phyloP scores from a whole-genome alignment of 2,113 vertebrate genomes.

The Rhagologus leucostigma region DNA sequence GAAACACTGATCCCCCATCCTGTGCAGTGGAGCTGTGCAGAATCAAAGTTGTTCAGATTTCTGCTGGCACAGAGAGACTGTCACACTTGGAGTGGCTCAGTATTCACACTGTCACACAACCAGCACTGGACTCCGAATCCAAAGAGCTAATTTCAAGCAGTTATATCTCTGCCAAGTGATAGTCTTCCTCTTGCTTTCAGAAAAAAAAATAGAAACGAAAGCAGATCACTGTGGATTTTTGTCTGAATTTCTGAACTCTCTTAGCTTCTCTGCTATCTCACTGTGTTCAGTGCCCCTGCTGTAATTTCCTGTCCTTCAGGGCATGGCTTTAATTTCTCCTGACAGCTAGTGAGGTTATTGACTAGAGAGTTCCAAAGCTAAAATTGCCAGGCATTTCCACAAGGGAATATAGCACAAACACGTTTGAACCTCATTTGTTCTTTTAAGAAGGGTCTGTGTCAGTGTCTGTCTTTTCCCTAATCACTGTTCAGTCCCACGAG shows the following conservation, averaged over 20 bases:
- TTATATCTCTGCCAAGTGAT: background rate
- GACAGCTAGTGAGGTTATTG: slow-evolving; percentile 9
- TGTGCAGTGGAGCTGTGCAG: background rate
- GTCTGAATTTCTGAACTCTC: background rate
- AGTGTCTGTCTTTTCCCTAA: background rate
- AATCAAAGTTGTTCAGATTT: background rate
- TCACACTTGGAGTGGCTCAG: background rate
- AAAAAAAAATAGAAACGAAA: background rate
- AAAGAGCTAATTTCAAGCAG: background rate
- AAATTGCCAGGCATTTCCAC: background rate
- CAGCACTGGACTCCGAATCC: fast-evolving
- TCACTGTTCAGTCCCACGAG: background rate
- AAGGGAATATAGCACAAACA: background rate
- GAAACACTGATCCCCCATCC: background rate
- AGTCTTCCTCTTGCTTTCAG: background rate
- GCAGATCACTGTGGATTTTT: background rate
- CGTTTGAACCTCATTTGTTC: background rate
- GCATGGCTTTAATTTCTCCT: background rate
- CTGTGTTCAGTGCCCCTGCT: background rate
- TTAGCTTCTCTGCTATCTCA: background rate
- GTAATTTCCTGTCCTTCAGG: slow-evolving; percentile 10
- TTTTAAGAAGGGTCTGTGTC: background rate
- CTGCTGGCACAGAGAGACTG: background rate
- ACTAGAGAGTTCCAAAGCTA: background rate
- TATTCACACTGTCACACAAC: background rate